These are phyloP conservation scores for Tupaia tana DNA, from an alignment of 2,113 vertebrate species.

Conservation along the genomic window DNA sequence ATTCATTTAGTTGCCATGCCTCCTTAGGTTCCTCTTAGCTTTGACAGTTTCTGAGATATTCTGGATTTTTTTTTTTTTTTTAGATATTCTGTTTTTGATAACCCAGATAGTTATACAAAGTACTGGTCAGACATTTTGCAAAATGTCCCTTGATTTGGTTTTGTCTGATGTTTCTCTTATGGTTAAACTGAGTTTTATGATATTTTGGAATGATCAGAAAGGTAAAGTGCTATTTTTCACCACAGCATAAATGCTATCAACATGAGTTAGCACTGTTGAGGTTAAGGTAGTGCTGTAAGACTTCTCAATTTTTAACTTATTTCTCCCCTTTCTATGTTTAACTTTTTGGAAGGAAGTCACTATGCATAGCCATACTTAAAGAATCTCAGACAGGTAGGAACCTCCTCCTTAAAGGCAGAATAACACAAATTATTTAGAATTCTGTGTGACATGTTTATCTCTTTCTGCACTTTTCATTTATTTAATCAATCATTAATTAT, in stretches of 20 bases:
- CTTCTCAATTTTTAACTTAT: constrained; percentile 15
- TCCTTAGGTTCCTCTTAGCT: background rate
- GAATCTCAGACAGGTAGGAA: background rate
- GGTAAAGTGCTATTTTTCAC: background rate
- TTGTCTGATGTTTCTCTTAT: background rate
- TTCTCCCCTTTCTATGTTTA: background rate
- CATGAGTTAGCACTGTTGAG: background rate
- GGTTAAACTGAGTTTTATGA: background rate
- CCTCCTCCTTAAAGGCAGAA: background rate
- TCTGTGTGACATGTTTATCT: background rate
- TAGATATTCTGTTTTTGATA: background rate
- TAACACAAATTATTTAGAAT: constrained; percentile 16
- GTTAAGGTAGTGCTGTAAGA: background rate
- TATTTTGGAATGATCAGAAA: background rate
- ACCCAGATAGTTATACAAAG: background rate
- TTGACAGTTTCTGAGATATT: background rate
- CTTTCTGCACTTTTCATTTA: background rate
- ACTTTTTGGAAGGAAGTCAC: background rate
- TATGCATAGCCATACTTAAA: background rate
- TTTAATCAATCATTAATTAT: background rate
- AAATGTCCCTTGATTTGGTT: background rate
- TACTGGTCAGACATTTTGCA: background rate
- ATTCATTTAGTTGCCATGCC: background rate
- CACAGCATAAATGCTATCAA: background rate
- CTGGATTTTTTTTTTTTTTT: too few relatives aligned